phyloP scores from a whole-genome alignment of 2,113 vertebrate species.

The Seriola rivoliana region DNA sequence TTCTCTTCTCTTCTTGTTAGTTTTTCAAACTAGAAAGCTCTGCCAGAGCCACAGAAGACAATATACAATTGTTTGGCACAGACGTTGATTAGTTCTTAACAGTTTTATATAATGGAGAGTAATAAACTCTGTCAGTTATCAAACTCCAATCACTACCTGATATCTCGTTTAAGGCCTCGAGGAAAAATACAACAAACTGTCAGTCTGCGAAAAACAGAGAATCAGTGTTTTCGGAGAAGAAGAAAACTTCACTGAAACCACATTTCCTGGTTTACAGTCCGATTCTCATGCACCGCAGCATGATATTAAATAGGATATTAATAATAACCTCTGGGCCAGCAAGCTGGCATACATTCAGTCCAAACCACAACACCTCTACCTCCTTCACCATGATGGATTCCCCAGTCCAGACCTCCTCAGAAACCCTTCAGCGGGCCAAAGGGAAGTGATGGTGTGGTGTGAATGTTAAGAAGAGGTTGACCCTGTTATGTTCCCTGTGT shows the following conservation, averaged over 20 bases:
- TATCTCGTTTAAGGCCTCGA: background rate
- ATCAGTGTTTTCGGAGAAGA: conserved; percentile 1
- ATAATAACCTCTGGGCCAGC: conserved; percentile 42
- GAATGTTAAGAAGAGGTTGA: background rate
- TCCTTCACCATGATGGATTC: conserved; percentile 44
- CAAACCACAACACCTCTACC: conserved; percentile 53
- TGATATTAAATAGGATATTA: conserved; percentile 60
- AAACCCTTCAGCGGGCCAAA: conserved; percentile 30
- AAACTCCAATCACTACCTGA: background rate
- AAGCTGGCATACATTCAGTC: conserved; percentile 38
- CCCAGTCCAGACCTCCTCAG: conserved; percentile 25
- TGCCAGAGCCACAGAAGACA: too few species aligned
- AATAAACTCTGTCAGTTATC: background rate
- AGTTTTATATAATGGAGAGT: too few species aligned
- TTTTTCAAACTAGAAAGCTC: too few species aligned
- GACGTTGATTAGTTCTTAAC: too few species aligned
- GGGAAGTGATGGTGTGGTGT: conserved; percentile 16
- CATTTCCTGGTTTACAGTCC: conserved; percentile 16
- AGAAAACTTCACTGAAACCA: background rate
- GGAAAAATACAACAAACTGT: conserved; percentile 8
- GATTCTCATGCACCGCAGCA: conserved; percentile 45
- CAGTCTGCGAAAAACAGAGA: conserved; percentile 9
- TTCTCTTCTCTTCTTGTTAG: conserved; percentile 39
- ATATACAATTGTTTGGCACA: background rate
- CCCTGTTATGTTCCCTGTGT: background rate